These are phyloP conservation scores for Cantharis rufa DNA, from an alignment of 2,888 invertebrate genomes.

Conservation along the genomic window DNA sequence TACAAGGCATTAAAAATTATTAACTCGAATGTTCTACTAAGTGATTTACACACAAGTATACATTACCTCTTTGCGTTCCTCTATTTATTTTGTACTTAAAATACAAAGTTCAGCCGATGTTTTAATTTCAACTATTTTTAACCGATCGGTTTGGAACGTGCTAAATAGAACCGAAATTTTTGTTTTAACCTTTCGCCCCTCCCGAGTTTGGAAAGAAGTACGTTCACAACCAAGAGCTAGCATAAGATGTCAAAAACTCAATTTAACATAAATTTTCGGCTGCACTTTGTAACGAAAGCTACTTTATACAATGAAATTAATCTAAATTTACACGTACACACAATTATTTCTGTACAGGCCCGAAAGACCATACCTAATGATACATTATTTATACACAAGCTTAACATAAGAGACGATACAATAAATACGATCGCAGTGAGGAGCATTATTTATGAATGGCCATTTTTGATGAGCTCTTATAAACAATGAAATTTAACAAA, in stretches of 20 bases:
- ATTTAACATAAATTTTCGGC: conserved; percentile 3
- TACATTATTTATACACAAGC: conserved; percentile 39
- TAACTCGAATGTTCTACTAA: conserved; percentile 31
- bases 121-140: background rate
- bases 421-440: conserved; percentile 44
- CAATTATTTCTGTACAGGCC: conserved; percentile 36
- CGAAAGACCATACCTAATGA: conserved; percentile 37
- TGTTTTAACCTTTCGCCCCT: background rate
- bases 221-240: conserved; percentile 17
- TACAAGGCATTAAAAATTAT: conserved; percentile 51
- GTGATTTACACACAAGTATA: conserved; percentile 33
- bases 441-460: conserved; percentile 31
- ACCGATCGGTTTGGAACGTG: background rate
- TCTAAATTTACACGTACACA: conserved; percentile 34
- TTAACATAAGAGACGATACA: conserved; percentile 41
- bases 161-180: background rate
- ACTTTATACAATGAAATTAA: conserved; percentile 43
- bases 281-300: conserved; percentile 10
- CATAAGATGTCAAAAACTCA: background rate
- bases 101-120: conserved; percentile 18
- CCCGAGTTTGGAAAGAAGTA: background rate
- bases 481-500: conserved; percentile 33
- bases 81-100: conserved; percentile 43
- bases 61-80: conserved; percentile 36
- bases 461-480: conserved; percentile 34